A percentile compares a stretch with the other conserved stretches of the same genome.
phyloP scores from a whole-genome alignment of 1,140 invertebrate genomes.

The Galleria mellonella region DNA sequence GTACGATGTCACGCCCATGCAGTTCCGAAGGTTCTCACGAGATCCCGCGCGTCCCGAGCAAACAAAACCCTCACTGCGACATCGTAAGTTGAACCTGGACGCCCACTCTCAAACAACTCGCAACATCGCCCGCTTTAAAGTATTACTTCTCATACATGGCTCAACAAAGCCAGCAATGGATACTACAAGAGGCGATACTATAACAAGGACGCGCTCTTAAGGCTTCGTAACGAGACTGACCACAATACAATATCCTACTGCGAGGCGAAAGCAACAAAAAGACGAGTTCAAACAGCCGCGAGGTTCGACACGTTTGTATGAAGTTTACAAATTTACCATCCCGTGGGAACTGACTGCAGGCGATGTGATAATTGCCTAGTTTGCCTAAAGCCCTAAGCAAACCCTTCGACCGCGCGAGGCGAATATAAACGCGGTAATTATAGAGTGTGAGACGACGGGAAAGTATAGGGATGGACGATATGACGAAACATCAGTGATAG shows the following conservation, averaged over 20 bases:
- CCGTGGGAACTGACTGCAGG: conserved; percentile 57
- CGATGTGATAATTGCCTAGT: conserved; percentile 58
- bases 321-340: conserved; percentile 48
- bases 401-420: conserved; percentile 24
- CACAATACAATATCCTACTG: conserved; percentile 40
- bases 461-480: conserved; percentile 29
- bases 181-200: conserved; percentile 2
- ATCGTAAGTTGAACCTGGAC: conserved; percentile 37
- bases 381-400: conserved; percentile 44
- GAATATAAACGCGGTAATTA: conserved; percentile 49
- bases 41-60: conserved; percentile 36
- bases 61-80: conserved; percentile 44
- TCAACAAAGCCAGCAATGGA: conserved; percentile 22
- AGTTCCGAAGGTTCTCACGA: conserved; percentile 61
- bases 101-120: conserved; percentile 22
- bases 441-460: conserved; percentile 18
- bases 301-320: conserved; percentile 52
- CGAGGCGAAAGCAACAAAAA: conserved; percentile 42
- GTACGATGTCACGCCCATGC: conserved; percentile 64
- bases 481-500: conserved; percentile 24
- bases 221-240: conserved; percentile 39
- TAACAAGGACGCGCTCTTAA: conserved; percentile 29
- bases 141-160: background rate
- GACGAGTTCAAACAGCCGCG: conserved; percentile 33
- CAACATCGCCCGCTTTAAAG: conserved; percentile 21